Conservation (phyloP, 2,797 vertebrate species). For the Gastrophryne carolinensis region DNA sequence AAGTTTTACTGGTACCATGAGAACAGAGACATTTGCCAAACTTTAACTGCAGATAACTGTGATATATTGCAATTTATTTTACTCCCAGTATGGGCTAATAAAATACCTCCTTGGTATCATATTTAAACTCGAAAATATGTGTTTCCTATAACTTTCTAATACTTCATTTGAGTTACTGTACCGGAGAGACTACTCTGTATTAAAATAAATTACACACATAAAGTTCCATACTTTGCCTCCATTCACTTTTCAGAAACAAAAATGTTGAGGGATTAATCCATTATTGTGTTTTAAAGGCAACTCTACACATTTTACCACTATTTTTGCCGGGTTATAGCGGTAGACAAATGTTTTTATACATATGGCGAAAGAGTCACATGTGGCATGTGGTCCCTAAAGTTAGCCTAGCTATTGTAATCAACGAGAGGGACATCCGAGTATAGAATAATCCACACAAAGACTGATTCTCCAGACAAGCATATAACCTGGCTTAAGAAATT, state of each 20-base stretch:
- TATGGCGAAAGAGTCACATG: too few species aligned
- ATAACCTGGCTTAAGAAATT: too few species aligned
- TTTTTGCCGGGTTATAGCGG: too few species aligned
- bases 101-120: conserved; percentile 48
- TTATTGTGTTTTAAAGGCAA: too few species aligned
- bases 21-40: conserved; percentile 40
- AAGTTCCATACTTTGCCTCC: conserved; percentile 7
- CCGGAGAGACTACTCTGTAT: not conserved
- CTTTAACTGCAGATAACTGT: conserved; percentile 29
- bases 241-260: not conserved
- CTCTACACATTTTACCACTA: too few species aligned
- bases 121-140: conserved; percentile 48
- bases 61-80: conserved; percentile 48
- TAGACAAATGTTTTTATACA: too few species aligned
- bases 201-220: conserved; percentile 32
- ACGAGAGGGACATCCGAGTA: too few species aligned
- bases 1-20: conserved; percentile 41
- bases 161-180: conserved; percentile 40
- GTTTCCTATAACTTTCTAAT: conserved; percentile 41
- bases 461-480: too few species aligned
- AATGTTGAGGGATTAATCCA: not conserved
- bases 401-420: too few species aligned
- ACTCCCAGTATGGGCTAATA: conserved; percentile 42
- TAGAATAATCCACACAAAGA: too few species aligned
- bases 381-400: too few species aligned